These are phyloP conservation scores for Acrocyrtus sp. DNA, from an alignment of 2,888 invertebrate genomes.

Conservation along the genomic window DNA sequence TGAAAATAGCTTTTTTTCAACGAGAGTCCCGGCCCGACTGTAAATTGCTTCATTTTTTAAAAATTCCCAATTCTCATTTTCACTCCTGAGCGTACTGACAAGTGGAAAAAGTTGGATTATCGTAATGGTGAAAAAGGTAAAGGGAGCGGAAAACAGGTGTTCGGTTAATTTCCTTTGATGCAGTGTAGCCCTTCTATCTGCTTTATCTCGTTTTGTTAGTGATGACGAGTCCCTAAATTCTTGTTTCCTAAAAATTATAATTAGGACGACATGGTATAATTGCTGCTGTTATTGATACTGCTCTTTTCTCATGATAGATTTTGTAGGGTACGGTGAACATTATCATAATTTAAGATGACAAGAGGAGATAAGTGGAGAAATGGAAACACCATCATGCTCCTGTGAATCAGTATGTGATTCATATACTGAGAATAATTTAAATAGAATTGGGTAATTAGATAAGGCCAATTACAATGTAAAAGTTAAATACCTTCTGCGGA, in stretches of 20 bases:
- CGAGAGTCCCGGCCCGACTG: not conserved
- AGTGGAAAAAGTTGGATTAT: conserved; percentile 10
- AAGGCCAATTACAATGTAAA: no score
- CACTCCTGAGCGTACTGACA: no score
- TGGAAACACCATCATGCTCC: no score
- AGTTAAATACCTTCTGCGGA: no score
- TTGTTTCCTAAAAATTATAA: conserved; percentile 6
- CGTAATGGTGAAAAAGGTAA: not conserved
- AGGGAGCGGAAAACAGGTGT: conserved; percentile 24
- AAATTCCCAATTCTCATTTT: not conserved
- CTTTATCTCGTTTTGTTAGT: not conserved
- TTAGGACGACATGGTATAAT: conserved; percentile 12
- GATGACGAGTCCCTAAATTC: not conserved
- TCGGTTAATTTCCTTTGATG: conserved; percentile 27
- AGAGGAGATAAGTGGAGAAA: no score
- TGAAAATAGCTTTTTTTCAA: no score
- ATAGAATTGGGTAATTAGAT: no score
- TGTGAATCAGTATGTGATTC: no score
- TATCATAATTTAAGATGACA: no score
- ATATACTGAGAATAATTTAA: no score
- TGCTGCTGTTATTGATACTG: conserved; percentile 22
- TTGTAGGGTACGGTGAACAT: not conserved
- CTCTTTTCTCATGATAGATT: conserved; percentile 9
- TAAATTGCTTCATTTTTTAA: conserved; percentile 6
- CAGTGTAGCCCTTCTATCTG: no score